Evolutionary conservation across 2,888 invertebrate species (phyloP), one percentile per base, ranked within the genome.

Genomic region (Melolontha melolontha): DNA sequence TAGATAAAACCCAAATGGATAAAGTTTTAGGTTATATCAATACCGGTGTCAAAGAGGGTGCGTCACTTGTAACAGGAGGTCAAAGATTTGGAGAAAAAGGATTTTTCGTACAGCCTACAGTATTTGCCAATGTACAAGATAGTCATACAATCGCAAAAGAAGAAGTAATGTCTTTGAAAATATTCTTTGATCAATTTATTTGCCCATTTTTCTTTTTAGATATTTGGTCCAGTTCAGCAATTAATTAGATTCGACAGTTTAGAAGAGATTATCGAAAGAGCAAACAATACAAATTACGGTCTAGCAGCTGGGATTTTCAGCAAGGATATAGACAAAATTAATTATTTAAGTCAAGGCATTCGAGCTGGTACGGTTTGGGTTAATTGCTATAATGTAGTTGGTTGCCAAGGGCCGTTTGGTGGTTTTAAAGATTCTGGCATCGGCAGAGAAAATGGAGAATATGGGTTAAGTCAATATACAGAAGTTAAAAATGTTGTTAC

Each of bases 401-500:
- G 88, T 12, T 87, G 92, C 27, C 95, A 95, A 79, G 88, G 92
- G 16, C 98, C 98, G 0, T 99, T 99, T 85, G 98, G 98, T 57
- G 98, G 98, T 0, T 98, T 88, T 86, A 98, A 98, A 85, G 92
- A 95, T 89, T 97, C 97, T 0, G 99, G 98, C 2, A 88, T 94
- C 78, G 98, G 99, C 0, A 90, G 99, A 67, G 99, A 99, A 85
- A 90, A 96, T 80, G 95, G 98, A 51, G 94, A 96, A 79, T 97
- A 98, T 83, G 98, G 96, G 22, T 86, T 98, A 70, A 86, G 91
- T 72, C 94, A 94, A 76, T 99, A 99, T 84, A 95, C 95, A 0
- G 98, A 99, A 85, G 93, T 97, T 1, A 99, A 99, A 86, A 90
- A 92, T 64, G 95, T 98, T 42, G 87, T 94, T 76, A 86, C 51